Conservation (phyloP, 2,888 invertebrate species). For the Seira sanloemensis region DNA sequence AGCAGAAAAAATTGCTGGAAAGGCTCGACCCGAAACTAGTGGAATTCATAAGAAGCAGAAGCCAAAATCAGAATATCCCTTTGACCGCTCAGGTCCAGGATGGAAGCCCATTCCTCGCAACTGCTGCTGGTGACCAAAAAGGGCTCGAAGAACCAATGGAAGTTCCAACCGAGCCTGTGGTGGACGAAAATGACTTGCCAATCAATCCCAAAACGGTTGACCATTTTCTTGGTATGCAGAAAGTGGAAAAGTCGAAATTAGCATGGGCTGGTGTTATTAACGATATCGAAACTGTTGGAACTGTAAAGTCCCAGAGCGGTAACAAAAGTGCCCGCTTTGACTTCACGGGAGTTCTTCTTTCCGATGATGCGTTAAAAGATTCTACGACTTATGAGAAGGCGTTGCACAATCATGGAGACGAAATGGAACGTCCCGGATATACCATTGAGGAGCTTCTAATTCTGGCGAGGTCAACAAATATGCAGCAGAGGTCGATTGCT, state of each 20-base stretch:
- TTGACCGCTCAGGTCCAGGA: slow-evolving; percentile 47
- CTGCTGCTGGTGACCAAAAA: slow-evolving; percentile 25
- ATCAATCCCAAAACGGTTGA: slow-evolving; percentile 78
- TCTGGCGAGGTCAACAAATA: slow-evolving; percentile 82
- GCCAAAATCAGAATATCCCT: background rate
- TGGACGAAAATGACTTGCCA: slow-evolving; percentile 75
- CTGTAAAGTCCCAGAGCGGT: background rate
- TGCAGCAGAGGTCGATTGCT: slow-evolving; percentile 89
- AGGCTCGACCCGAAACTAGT: slow-evolving; percentile 82
- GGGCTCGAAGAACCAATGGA: slow-evolving; percentile 19
- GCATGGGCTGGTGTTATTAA: slow-evolving; percentile 88
- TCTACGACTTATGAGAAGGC: slow-evolving; percentile 78
- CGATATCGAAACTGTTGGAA: background rate
- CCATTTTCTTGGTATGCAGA: slow-evolving; percentile 90
- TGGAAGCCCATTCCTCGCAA: background rate
- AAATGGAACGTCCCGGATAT: slow-evolving; percentile 93
- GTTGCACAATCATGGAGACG: slow-evolving; percentile 95
- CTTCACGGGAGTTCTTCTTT: slow-evolving; percentile 80
- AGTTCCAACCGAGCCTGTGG: slow-evolving; percentile 7
- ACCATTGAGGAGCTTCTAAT: slow-evolving; percentile 91
- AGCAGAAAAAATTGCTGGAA: slow-evolving; percentile 82
- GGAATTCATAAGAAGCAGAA: slow-evolving; percentile 80
- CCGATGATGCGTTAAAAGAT: slow-evolving; percentile 24
- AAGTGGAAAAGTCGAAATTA: slow-evolving; percentile 90
- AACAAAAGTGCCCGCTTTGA: slow-evolving; percentile 80